These are phyloP conservation scores for Ancistrus triradiatus DNA, from an alignment of 2,113 vertebrate species.

Conservation along the genomic window DNA sequence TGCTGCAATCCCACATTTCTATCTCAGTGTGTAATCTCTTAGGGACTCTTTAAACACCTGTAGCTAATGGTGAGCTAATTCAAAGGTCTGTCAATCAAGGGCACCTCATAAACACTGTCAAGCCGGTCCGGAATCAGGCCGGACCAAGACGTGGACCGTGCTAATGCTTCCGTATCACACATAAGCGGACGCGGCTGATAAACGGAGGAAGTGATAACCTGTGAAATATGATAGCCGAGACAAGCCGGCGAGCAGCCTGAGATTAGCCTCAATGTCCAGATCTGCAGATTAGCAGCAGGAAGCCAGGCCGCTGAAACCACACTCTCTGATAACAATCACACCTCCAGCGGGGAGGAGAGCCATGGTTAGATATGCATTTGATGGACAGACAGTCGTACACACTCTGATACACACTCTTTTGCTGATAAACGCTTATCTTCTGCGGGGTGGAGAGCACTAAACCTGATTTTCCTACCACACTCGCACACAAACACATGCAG, in stretches of 20 bases:
- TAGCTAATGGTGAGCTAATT: no score
- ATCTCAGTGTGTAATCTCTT: no score
- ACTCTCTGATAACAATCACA: neutral
- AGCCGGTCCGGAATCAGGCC: no score
- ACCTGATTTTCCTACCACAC: constrained; percentile 7
- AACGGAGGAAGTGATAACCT: neutral
- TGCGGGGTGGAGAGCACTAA: neutral
- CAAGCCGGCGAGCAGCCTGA: neutral
- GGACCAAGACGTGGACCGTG: no score
- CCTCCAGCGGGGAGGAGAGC: neutral
- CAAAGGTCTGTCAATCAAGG: no score
- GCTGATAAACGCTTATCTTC: constrained; percentile 23
- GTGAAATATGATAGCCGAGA: neutral
- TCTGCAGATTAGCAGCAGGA: no score
- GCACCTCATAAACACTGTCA: no score
- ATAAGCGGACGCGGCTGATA: neutral
- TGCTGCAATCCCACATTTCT: no score
- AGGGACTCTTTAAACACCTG: no score
- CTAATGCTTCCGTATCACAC: no score
- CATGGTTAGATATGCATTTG: neutral
- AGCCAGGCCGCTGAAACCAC: neutral
- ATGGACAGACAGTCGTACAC: constrained; percentile 5
- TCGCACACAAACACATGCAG: neutral
- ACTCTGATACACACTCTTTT: constrained; percentile 7
- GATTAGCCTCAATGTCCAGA: neutral